Evolutionary conservation across 2,888 invertebrate species (phyloP), one percentile per base, ranked within the genome.

Genomic region (Cheilosia grossa): DNA sequence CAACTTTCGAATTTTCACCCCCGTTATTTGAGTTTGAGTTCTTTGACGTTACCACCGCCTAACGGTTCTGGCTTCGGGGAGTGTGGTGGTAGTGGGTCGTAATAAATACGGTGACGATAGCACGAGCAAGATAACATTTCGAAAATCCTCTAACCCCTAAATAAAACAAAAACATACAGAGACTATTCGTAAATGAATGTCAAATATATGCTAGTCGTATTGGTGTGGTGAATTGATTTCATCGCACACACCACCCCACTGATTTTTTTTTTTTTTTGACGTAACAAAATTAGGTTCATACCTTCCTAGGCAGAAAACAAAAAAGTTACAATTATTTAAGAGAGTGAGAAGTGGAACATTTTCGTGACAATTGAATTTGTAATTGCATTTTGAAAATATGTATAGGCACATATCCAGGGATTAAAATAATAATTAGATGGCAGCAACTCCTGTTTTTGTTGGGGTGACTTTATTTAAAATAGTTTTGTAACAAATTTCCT

Each of bases 151-250:
- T 58, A 63, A 79, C 73, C 79, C 61, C 70, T 70, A 70, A 61
- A 30, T n/a, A 56, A 73, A 61, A 81, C 17, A 54, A 69, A 79
- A 73, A 9, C 54, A 73, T 27, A 69, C 15, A 64, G n/a, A 19
- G 10, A 53, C 10, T 37, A 3, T 51, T 51, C 30, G 73, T 63
- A 79, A 67, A 82, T 64, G 64, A 79, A 74, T 47, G 69, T 79
- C 58, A 79, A 42, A 61, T 51, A 44, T 69, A 49, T 63, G 19
- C 56, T 33, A 17, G 30, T 42, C 2, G 59, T 82, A 44, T 73
- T 53, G 44, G 56, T 69, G 79, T 83, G 69, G 49, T 53, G 51
- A 80, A 83, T 74, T 70, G 59, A 49, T 80, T 83, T 75, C 64
- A 80, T 70, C 13, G 6, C 15, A 15, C 64, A 70, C 79, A 79